Base-by-base conservation (phyloP, 92 coral and sea anemone genomes). In the Scolanthus callimorphus region DNA sequence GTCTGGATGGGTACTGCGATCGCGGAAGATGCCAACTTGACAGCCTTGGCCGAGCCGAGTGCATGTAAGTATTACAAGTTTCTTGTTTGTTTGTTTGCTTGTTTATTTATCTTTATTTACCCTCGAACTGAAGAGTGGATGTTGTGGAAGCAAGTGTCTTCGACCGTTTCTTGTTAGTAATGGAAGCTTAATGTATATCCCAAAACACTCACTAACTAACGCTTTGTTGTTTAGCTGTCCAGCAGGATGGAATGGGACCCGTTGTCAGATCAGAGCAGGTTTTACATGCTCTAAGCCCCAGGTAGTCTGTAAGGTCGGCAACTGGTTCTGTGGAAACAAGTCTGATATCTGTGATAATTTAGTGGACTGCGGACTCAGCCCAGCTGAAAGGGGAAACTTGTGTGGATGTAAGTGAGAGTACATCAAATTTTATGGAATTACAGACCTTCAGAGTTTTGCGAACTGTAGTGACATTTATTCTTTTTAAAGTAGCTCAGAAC, bases 11-110 rank as follows among this genome's bases (percentile, higher is more conserved):
- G 3, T 87, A 72, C 69, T 87, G 96, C 56, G 63, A 78, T 37
- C 73, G 78, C 62, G 96, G 96, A 10, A 52, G 30, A n/a, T 87
- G 96, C 51, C 71, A 67, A 3, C 53, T 87, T 37, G 96, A 87
- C 67, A 66, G 62, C 25, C 44, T 31, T 6, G 84, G 75, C 11
- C 69, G 96, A 6, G 83, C 96, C 25, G 86, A 80, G 17, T 87
- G 96, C 31, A 31, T 73, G 96, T 87, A 74, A 87, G 96, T 46
- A 46, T n/a, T n/a, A n/a, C n/a, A n/a, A n/a, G n/a, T n/a, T n/a
- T n/a, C n/a, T n/a, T n/a, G n/a, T n/a, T n/a, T n/a, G n/a, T n/a
- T n/a, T n/a, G n/a, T n/a, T n/a, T n/a, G n/a, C n/a, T n/a, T n/a
- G n/a, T n/a, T n/a, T n/a, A n/a, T n/a, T n/a, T n/a, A n/a, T n/a